phyloP scores from a whole-genome alignment of 1,140 invertebrate genomes.

The Drosophila lowei region DNA sequence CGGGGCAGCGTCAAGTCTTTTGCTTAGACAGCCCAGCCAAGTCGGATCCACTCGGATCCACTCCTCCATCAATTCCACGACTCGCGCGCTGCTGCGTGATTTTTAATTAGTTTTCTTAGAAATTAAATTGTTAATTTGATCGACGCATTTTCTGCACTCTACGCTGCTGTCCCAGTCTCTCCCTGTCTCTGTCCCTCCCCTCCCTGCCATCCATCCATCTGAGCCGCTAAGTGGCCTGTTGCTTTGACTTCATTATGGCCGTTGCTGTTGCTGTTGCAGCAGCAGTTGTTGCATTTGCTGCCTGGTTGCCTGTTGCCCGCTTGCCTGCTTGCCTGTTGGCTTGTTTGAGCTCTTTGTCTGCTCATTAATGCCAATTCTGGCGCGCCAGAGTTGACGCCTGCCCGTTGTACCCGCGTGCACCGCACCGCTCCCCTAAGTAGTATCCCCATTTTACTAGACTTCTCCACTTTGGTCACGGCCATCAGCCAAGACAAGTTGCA shows the following conservation, averaged over 20 bases:
- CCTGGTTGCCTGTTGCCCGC: neutral
- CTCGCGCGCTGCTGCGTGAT: constrained; percentile 69
- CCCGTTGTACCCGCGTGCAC: constrained; percentile 7
- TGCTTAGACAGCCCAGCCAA: constrained; percentile 70
- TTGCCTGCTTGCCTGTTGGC: constrained; percentile 23
- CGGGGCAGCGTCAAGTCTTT: constrained; percentile 43
- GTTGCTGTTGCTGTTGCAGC: constrained; percentile 3
- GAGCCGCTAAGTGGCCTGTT: constrained; percentile 70
- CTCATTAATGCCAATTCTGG: constrained; percentile 80
- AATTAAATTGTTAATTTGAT: constrained; percentile 83
- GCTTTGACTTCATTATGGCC: constrained; percentile 47
- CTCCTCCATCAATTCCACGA: constrained; percentile 24
- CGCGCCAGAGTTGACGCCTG: constrained; percentile 75
- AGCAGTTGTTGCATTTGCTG: no score
- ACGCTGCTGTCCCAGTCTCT: neutral
- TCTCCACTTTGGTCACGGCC: constrained; percentile 59
- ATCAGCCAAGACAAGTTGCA: constrained; percentile 58
- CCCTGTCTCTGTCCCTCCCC: neutral
- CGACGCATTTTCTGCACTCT: constrained; percentile 70
- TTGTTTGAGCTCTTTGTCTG: constrained; percentile 64
- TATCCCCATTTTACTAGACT: constrained; percentile 12
- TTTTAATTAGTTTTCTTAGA: constrained; percentile 82
- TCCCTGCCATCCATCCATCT: neutral
- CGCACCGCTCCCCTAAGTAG: no score
- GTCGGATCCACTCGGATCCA: constrained; percentile 44